Base-by-base conservation (phyloP, 2,888 invertebrate species). In the Hydriomena furcata region DNA sequence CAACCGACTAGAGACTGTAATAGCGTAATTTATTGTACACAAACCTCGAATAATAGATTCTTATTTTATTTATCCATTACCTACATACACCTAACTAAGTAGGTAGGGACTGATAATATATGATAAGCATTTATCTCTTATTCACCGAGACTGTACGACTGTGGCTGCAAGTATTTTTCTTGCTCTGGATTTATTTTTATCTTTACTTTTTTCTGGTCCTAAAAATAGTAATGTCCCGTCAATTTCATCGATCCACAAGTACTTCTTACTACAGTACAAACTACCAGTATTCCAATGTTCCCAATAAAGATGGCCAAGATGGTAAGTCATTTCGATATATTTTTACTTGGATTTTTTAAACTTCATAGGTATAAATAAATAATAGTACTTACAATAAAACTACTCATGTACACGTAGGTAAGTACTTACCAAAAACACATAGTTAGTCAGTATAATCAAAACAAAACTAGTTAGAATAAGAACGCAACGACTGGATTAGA, bases 191-290 rank as follows among this genome's bases (percentile, higher is more conserved):
- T 21, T 23, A 31, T 43, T 43, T 32, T 12, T 31, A 40, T 23
- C 27, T 17, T 31, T 30, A 25, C 27, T 31, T 30, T 48, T 50
- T 60, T 62, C 58, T 63, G 61, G 61, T 56, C 58, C 56, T 59
- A 59, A 57, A 47, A 60, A 62, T 69, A 54, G 44, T 34, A 47
- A 83, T 84, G 82, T 71, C 68, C 48, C 73, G 73, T 61, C 66
- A 68, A 30, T 61, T 62, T 46, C 66, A 65, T 53, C 75, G 77
- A 55, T 71, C 76, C 13, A 65, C 73, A 8, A 80, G 76, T 65
- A 80, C 78, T 7, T 66, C 68, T 5, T 86, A 86, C 61, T 83
- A 85, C 40, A 85, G 74, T 57, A 79, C 82, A 27, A 81, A 83
- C 60, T 87, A 85, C 63, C 79, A 82, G 55, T 88, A 88, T 55